phyloP scores from a whole-genome alignment of 2,888 invertebrate species.

The Arctia plantaginis region DNA sequence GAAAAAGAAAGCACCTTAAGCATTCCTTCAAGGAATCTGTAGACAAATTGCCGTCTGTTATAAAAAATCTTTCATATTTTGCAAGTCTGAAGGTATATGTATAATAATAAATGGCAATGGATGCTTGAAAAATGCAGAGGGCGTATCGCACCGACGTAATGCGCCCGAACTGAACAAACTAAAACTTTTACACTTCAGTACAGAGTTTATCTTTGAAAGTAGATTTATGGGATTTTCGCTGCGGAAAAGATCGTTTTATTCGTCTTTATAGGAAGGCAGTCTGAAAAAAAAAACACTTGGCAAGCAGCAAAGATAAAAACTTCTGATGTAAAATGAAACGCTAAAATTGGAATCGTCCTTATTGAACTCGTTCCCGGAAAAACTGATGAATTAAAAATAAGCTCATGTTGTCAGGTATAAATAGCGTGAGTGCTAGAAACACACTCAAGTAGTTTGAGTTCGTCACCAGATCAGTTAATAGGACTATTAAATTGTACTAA shows the following conservation, averaged over 20 bases:
- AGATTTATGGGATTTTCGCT: slow-evolving; percentile 65
- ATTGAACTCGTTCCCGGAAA: background rate
- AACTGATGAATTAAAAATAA: background rate
- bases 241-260: slow-evolving; percentile 51
- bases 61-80: slow-evolving; percentile 21
- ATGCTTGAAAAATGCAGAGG: slow-evolving; percentile 46
- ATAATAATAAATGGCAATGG: slow-evolving; percentile 42
- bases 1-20: background rate
- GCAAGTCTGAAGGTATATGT: slow-evolving; percentile 22
- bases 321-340: background rate
- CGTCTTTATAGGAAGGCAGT: slow-evolving; percentile 31
- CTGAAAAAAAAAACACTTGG: background rate
- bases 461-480: background rate
- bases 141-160: slow-evolving; percentile 38
- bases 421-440: too few relatives aligned
- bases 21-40: background rate
- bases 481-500: background rate
- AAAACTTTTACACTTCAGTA: slow-evolving; percentile 60
- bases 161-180: slow-evolving; percentile 48
- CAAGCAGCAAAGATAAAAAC: slow-evolving; percentile 1
- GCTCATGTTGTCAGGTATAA: too few relatives aligned
- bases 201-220: slow-evolving; percentile 60
- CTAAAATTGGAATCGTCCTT: background rate
- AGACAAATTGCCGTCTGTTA: background rate
- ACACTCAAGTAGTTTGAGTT: background rate